These are phyloP conservation scores for Limnothrissa miodon DNA, from an alignment of 2,113 vertebrate genomes.

Conservation along the genomic window DNA sequence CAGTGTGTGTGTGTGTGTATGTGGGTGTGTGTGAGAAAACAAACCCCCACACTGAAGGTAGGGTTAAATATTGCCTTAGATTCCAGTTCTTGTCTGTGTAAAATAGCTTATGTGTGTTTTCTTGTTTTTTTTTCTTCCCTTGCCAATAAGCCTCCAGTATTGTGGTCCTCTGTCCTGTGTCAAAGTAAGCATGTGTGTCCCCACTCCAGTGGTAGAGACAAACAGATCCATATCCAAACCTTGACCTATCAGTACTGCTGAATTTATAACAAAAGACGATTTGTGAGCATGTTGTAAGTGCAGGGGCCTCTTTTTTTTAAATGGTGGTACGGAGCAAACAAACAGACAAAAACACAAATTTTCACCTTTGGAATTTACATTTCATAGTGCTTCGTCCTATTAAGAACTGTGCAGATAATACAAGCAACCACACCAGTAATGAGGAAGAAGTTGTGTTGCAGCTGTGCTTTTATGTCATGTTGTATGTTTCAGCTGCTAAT, in stretches of 20 bases:
- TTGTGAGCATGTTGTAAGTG: not conserved
- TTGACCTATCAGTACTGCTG: not conserved
- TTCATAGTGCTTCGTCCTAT: not conserved
- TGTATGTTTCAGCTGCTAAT: not conserved
- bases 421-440: not conserved
- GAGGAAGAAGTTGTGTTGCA: not conserved
- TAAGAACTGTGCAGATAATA: not conserved
- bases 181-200: not conserved
- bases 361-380: not conserved
- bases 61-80: conserved; percentile 1
- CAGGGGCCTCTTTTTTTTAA: not conserved
- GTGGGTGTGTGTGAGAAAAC: not conserved
- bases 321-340: not conserved
- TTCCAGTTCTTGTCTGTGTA: not conserved
- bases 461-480: not conserved
- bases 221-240: not conserved
- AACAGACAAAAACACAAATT: not conserved
- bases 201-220: not conserved
- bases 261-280: not conserved
- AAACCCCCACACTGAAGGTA: not conserved
- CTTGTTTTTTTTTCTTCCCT: not conserved
- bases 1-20: not conserved
- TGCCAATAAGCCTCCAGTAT: not conserved
- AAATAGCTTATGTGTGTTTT: not conserved
- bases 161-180: not conserved